Evolutionary conservation across 2,888 invertebrate species (phyloP), one percentile per base, ranked within the genome.

Genomic region (Dryobota labecula): DNA sequence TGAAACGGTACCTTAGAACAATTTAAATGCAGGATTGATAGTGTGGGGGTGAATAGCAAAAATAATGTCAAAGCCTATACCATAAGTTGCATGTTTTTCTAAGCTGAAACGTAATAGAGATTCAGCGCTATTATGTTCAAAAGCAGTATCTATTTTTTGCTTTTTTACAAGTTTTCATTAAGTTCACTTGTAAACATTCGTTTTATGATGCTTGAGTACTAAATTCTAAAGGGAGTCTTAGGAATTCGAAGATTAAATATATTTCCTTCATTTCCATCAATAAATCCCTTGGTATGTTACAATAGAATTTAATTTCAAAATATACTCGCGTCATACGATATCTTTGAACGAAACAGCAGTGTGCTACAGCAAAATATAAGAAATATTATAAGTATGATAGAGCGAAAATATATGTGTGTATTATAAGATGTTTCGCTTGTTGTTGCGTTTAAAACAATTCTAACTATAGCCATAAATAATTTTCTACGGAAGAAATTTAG

Each of bases 221-320:
- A 63, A 27, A 53, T 61, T 36, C 20, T 53, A 73, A 33, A 62
- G 38, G 27, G 38, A 63, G 43, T 62, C 24, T 72, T 58, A 45
- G 57, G 43, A 56, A 45, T 58, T 53, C 30, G 58, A 67, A 30
- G 58, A 60, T 47, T 38, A 58, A 56, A 43, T 51, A 58, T 65
- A 54, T 62, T 58, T 53, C 11, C 43, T 47, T 66, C 15, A 68
- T 70, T 72, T 79, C 66, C 66, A 53, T 70, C 51, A 67, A 69
- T 66, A 81, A 78, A 51, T 69, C 67, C 73, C 15, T 70, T 15
- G 6, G 43, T 69, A 56, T 38, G 30, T 47, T 51, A 30, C 13
- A 41, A 51, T 36, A 56, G 33, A 64, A 67, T 63, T 63, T 45
- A 43, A 60, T 53, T 73, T 63, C 3, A 53, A 80, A 73, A 79